phyloP scores from a whole-genome alignment of 2,797 vertebrate species.

The Lacerta bilineata region DNA sequence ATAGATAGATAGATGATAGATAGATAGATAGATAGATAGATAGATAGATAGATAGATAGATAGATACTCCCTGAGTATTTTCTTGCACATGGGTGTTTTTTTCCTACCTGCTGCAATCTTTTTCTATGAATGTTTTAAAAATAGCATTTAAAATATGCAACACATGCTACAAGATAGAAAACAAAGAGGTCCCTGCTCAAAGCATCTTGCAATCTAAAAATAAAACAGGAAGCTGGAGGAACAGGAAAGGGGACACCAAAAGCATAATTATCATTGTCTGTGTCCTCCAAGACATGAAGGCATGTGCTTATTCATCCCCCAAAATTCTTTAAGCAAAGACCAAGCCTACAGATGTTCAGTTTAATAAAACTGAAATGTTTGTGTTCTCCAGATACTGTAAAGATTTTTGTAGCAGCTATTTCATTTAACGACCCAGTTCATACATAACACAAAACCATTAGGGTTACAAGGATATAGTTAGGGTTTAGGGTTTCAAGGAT shows the following conservation, averaged over 20 bases:
- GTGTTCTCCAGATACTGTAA: slow-evolving; percentile 19
- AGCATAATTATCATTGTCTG: slow-evolving; percentile 14
- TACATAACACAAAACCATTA: background rate
- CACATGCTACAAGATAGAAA: slow-evolving; percentile 12
- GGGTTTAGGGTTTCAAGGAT: background rate
- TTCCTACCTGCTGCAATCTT: background rate
- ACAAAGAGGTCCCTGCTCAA: slow-evolving; percentile 6
- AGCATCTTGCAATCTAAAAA: slow-evolving; percentile 15
- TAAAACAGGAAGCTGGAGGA: slow-evolving; percentile 11
- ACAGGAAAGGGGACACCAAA: slow-evolving; percentile 8
- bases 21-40: background rate
- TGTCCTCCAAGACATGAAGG: slow-evolving; percentile 1
- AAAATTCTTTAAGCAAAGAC: slow-evolving; percentile 49
- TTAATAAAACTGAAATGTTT: slow-evolving; percentile 54
- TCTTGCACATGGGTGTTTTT: background rate
- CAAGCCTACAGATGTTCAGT: slow-evolving; percentile 53
- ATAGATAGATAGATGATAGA: background rate
- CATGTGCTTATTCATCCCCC: slow-evolving; percentile 48
- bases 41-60: background rate
- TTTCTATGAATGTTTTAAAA: background rate
- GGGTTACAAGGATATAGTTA: background rate
- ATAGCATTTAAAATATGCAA: slow-evolving; percentile 10
- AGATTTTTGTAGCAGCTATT: slow-evolving; percentile 55
- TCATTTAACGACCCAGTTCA: background rate
- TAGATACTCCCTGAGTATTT: background rate